A percentile compares a stretch with the other conserved stretches of the same genome.
Evolutionary conservation across 2,113 vertebrate genomes (phyloP).

Genomic region (Hemibagrus wyckioides): DNA sequence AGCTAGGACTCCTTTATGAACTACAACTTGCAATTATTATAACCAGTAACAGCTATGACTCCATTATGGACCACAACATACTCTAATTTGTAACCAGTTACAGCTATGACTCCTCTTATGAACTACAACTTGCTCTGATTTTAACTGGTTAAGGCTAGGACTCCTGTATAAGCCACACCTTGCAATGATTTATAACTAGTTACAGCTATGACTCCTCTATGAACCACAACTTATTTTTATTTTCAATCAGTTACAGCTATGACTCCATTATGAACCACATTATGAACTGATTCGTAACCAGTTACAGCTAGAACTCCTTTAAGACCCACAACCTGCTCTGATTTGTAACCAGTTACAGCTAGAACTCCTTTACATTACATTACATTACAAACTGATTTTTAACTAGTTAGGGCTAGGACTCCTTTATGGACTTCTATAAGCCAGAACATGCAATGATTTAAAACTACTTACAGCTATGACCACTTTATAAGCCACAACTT

Average conservation of each 20-base stretch:
- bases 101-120: too few species aligned
- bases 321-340: too few species aligned
- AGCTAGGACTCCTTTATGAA: background rate
- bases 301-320: background rate
- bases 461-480: background rate
- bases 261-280: background rate
- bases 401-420: background rate
- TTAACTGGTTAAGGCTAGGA: too few species aligned
- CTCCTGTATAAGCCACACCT: background rate
- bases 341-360: background rate
- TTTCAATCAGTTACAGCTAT: background rate
- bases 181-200: background rate
- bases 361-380: background rate
- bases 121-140: background rate
- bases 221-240: background rate
- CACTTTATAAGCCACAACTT: background rate
- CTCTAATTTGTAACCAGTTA: too few species aligned
- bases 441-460: background rate
- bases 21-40: background rate
- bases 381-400: background rate
- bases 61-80: too few species aligned
- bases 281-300: background rate
- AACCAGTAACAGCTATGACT: background rate
- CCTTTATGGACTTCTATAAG: background rate
- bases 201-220: background rate